Conservation (phyloP, 2,113 vertebrate species). For the Lagenorhynchus albirostris region DNA sequence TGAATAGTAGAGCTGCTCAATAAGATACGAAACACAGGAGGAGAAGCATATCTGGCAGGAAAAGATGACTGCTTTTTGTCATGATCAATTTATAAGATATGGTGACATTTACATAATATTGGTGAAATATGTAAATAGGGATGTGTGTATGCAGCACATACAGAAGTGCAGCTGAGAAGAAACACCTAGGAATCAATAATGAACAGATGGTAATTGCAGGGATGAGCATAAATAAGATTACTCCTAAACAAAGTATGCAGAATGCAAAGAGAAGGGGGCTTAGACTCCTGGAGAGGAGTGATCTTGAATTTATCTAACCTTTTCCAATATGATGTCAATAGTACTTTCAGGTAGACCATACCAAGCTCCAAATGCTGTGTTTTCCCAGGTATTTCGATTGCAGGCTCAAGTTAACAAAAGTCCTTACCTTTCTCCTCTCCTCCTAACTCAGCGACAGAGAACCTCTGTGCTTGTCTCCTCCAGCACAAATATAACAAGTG, state of each 20-base stretch:
- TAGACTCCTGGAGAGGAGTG: background rate
- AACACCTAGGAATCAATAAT: background rate
- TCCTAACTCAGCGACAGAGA: background rate
- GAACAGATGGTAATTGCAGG: background rate
- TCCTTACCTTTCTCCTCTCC: background rate
- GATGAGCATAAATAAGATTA: no score
- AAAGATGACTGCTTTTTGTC: background rate
- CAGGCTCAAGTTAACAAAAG: background rate
- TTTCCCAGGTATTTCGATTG: background rate
- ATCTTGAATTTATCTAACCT: background rate
- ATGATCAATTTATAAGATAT: background rate
- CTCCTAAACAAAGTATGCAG: background rate
- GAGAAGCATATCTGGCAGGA: background rate
- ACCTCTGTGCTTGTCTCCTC: background rate
- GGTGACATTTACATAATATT: background rate
- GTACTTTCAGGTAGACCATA: background rate
- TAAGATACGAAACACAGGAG: background rate
- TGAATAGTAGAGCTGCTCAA: background rate
- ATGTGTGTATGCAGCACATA: background rate
- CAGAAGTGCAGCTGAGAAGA: background rate
- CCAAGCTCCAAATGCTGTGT: background rate
- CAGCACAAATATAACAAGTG: background rate
- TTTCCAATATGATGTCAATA: background rate
- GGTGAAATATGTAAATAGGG: background rate
- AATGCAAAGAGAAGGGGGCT: background rate